Conservation (phyloP, 2,797 vertebrate genomes). For the Psittacula derbiana region DNA sequence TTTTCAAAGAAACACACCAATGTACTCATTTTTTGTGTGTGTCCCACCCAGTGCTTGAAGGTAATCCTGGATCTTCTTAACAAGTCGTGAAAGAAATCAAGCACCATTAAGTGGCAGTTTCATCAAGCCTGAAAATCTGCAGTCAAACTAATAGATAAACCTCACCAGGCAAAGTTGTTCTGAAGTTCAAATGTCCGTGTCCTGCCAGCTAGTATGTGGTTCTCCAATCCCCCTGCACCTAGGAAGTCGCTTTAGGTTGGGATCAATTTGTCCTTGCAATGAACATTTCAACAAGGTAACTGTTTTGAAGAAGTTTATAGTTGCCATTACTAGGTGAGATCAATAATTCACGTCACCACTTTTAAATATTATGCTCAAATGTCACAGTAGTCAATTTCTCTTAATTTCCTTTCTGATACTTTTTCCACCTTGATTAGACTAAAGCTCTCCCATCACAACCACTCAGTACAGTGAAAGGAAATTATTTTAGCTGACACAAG, state of each 20-base stretch:
- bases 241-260: background rate
- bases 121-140: background rate
- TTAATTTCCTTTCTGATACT: constrained; percentile 1
- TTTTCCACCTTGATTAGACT: background rate
- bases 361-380: constrained; percentile 7
- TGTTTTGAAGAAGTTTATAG: background rate
- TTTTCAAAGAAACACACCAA: constrained; percentile 16
- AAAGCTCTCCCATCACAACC: background rate
- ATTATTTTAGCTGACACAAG: background rate
- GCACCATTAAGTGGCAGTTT: background rate
- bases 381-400: background rate
- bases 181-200: background rate
- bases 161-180: background rate
- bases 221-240: background rate
- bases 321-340: background rate
- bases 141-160: background rate
- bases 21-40: background rate
- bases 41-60: background rate
- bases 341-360: background rate
- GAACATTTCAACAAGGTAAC: background rate
- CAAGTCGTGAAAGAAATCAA: background rate
- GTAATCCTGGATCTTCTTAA: background rate
- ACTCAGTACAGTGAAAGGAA: background rate
- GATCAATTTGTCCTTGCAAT: background rate
- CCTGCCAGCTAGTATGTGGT: background rate